Evolutionary conservation across 2,113 vertebrate species (phyloP).

Genomic region (Dipodomys ordii): DNA sequence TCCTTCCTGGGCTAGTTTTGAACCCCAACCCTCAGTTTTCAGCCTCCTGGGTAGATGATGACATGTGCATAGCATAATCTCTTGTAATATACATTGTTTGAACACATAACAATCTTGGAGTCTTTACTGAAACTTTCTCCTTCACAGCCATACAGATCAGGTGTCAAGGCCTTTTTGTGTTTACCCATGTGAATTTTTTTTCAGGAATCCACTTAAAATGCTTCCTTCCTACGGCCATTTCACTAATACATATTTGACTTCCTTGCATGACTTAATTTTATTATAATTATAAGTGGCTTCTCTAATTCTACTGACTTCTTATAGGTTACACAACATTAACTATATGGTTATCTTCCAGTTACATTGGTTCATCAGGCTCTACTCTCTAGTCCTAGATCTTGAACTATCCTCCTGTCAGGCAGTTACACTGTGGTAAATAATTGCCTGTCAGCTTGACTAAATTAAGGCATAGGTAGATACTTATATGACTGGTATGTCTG

Average conservation of each 20-base stretch:
- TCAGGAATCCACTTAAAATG: background rate
- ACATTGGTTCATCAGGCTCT: background rate
- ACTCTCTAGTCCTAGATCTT: background rate
- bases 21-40: too few relatives aligned
- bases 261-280: slow-evolving; percentile 23
- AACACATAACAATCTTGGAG: background rate
- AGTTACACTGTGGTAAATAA: background rate
- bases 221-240: slow-evolving; percentile 15
- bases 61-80: too few relatives aligned
- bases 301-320: slow-evolving; percentile 3
- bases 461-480: too few relatives aligned
- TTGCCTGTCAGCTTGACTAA: background rate
- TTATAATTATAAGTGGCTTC: slow-evolving; percentile 25
- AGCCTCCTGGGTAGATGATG: too few relatives aligned
- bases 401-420: background rate
- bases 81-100: background rate
- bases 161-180: background rate
- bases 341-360: background rate
- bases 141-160: background rate
- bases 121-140: background rate
- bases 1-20: too few relatives aligned
- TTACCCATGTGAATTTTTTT: background rate
- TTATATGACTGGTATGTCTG: background rate
- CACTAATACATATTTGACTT: slow-evolving; percentile 8
- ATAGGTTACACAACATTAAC: background rate